Evolutionary conservation across 2,797 vertebrate species (phyloP), one percentile per base, ranked within the genome.

Genomic region (Mionectes olivaceus): DNA sequence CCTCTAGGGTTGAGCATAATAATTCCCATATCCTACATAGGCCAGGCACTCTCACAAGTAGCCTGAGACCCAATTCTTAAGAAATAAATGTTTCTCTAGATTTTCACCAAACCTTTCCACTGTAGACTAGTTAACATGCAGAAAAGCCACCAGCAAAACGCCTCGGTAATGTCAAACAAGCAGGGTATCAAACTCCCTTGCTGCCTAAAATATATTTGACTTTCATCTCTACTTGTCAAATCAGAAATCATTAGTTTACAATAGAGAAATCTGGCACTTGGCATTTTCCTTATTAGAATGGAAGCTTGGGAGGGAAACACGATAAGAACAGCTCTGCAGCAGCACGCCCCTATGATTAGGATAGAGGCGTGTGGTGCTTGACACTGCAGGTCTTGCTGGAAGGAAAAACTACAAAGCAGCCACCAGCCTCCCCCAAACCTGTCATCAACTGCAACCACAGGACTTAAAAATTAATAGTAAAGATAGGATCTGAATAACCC

Each of bases 171-270:
- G 22, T 61, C 68, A 94, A 70, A 88, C 23, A 81, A 73, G 43
- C 32, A 68, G 11, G 10, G 6, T 79, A 68, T 28, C 5, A 9
- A 84, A 88, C 44, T 61, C 56, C 61, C 70, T 91, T 23, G 27
- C 30, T 63, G 74, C 33, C 83, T 60, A 64, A 82, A 69, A 89
- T 28, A 33, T 64, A 79, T 76, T 84, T 90, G 15, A 83, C 89
- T 96, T 93, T 68, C 63, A 87, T 88, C 30, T 76, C 67, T 68
- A 59, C 77, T 89, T 87, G 77, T 93, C 87, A 90, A 90, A 87
- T 82, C 92, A 85, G 88, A 94, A 83, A 68, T 75, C 80, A 43
- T 88, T 70, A 52, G 41, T 73, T 88, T 53, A 46, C 84, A 79
- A 49, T 3, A 56, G 78, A 83, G 85, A 82, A 83, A 83, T 46